Base-by-base conservation (phyloP, 2,797 vertebrate genomes). In the Aplochiton taeniatus region DNA sequence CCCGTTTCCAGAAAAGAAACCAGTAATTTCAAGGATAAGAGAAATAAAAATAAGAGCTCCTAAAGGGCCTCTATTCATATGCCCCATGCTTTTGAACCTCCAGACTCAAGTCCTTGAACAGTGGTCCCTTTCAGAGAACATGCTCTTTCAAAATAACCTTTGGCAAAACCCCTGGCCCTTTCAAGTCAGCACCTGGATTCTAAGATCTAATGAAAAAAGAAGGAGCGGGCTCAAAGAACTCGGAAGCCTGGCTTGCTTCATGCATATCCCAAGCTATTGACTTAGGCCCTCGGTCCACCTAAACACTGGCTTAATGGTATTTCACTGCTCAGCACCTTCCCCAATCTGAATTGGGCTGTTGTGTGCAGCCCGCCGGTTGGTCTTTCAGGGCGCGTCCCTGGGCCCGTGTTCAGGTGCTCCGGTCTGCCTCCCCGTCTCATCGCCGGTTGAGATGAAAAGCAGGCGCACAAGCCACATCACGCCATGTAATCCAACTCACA, bases 171-270 rank as follows among this genome's bases (percentile, higher is more conserved):
- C 83, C 68, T 64, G 66, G 45, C 74, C 75, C 89, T 92, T 92
- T 92, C 88, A 92, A 89, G 89, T 91, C 81, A 80, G 77, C 91
- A 93, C 91, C 91, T 92, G 91, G 85, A 75, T 72, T 58, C 79
- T 78, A 65, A 84, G 79, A 90, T 89, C 87, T 89, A 17, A 87
- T 70, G 83, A 72, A 65, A 69, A 76, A 73, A 55, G 45, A 16
- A 16, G 4, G 45, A 41, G 47, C 58, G 58, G 67, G 61, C 31
- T 31, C 6, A 47, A 11, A 48, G 72, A 62, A 79, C 66, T 14
- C 65, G 74, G 67, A 64, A 80, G 72, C 83, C 83, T 83, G 78
- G 80, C 83, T 86, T 86, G 82, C 75, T 74, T 90, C 80, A 82
- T 68, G 47, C 65, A 51, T 85, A 89, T 89, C 86, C 80, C 80